Percentiles rank a stretch among this genome's conserved stretches.
Conservation (phyloP, 2,797 vertebrate genomes). For the Crenichthys baileyi region DNA sequence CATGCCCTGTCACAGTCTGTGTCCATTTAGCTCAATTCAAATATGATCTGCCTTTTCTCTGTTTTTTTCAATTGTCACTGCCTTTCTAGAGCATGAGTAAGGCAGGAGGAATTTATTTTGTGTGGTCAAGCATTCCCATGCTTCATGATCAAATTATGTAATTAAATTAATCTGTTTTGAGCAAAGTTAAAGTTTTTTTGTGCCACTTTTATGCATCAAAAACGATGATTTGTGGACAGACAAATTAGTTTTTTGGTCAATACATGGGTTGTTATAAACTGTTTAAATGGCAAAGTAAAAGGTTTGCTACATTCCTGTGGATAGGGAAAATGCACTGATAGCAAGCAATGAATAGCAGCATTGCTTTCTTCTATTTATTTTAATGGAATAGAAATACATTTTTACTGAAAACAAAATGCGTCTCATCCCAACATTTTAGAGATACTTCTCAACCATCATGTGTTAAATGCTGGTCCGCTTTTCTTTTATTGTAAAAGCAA, state of each 20-base stretch:
- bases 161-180: slow-evolving; percentile 29
- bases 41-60: slow-evolving; percentile 61
- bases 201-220: slow-evolving; percentile 13
- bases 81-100: slow-evolving; percentile 56
- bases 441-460: slow-evolving; percentile 24
- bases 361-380: slow-evolving; percentile 8
- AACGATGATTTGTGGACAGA: slow-evolving; percentile 23
- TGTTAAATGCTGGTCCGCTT: neutral
- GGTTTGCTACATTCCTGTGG: slow-evolving; percentile 19
- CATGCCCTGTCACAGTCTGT: slow-evolving; percentile 48
- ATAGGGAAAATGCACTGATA: slow-evolving; percentile 32
- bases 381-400: slow-evolving; percentile 11
- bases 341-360: slow-evolving; percentile 1
- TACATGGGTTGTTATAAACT: neutral
- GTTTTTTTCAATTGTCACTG: slow-evolving; percentile 66
- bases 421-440: slow-evolving; percentile 11
- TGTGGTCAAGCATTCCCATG: slow-evolving; percentile 46
- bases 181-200: slow-evolving; percentile 2
- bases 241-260: too few species aligned
- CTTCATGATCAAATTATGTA: slow-evolving; percentile 23
- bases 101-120: slow-evolving; percentile 36
- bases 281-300: slow-evolving; percentile 31
- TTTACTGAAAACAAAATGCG: slow-evolving; percentile 24
- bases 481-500: slow-evolving; percentile 17
- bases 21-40: slow-evolving; percentile 66